Base-by-base conservation (phyloP, 2,888 invertebrate species). In the Ormyrus thymus region DNA sequence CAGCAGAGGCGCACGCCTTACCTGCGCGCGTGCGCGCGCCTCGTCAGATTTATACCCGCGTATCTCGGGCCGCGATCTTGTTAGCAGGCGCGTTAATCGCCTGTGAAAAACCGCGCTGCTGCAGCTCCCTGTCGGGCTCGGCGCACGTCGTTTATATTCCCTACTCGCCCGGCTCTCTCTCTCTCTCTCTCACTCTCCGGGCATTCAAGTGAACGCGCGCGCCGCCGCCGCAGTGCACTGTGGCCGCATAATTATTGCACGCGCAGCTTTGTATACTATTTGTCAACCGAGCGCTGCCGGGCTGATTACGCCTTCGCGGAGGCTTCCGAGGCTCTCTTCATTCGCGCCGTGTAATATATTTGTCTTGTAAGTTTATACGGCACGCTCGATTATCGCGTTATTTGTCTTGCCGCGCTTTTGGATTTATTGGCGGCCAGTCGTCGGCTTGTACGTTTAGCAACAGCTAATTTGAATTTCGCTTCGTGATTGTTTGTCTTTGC, bases 41-140 rank as follows among this genome's bases (percentile, higher is more conserved):
- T 46, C 29, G 71, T 65, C 79, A 82, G 83, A 83, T 84, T 83
- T 83, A 79, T 84, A 76, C 69, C 50, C 71, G 58, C 43, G 75
- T 79, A 79, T 82, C 81, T 78, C 69, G 72, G 66, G 66, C 69
- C 76, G 82, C 81, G 82, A 81, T 84, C 82, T 82, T 83, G 85
- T 85, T 85, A 85, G 84, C 84, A 84, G 83, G 84, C 82, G 80
- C 84, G 83, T 83, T 85, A 84, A 85, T 85, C 84, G 84, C 69
- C 83, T 84, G 84, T 83, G 82, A 83, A 85, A 84, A 82, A 77
- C 51, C 58, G 61, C 71, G 29, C 15, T 43, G 29, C 29, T 29
- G 29, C 29, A 29, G 29, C 55, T 29, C 8, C 62, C 7, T 43
- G 11, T 6, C 77, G 62, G 29, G 29, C 29, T 29, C 29, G 29